These are phyloP conservation scores for Troilus luridus DNA, from an alignment of 2,888 invertebrate species.

Conservation along the genomic window DNA sequence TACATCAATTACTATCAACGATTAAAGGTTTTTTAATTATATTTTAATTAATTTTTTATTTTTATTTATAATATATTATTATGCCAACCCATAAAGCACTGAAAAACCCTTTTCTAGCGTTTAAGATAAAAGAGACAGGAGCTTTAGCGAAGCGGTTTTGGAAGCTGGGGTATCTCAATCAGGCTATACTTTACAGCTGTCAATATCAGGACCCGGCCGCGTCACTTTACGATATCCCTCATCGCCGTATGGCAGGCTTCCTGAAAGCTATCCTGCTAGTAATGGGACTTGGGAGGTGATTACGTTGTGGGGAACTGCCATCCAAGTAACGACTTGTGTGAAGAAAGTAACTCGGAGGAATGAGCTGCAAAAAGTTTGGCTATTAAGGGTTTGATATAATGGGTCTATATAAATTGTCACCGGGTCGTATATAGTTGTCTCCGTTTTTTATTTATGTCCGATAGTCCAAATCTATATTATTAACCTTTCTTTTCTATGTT, in stretches of 20 bases:
- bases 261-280: neutral
- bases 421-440: neutral
- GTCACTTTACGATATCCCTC: constrained; percentile 17
- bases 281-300: neutral
- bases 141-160: neutral
- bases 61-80: neutral
- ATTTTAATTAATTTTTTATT: too few relatives aligned
- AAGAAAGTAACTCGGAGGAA: neutral
- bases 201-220: constrained; percentile 3
- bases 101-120: too few relatives aligned
- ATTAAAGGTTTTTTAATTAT: too few relatives aligned
- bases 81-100: neutral
- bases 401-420: neutral
- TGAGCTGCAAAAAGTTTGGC: neutral
- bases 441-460: neutral
- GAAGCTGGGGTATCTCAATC: neutral
- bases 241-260: neutral
- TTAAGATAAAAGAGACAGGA: neutral
- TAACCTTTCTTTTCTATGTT: too few relatives aligned
- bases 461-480: neutral
- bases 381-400: neutral
- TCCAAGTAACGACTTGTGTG: neutral
- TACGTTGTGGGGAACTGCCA: neutral
- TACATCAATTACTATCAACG: too few relatives aligned
- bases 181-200: constrained; percentile 6